Evolutionary conservation across 2,113 vertebrate genomes (phyloP).

Genomic region (Emydocephalus ijimae): DNA sequence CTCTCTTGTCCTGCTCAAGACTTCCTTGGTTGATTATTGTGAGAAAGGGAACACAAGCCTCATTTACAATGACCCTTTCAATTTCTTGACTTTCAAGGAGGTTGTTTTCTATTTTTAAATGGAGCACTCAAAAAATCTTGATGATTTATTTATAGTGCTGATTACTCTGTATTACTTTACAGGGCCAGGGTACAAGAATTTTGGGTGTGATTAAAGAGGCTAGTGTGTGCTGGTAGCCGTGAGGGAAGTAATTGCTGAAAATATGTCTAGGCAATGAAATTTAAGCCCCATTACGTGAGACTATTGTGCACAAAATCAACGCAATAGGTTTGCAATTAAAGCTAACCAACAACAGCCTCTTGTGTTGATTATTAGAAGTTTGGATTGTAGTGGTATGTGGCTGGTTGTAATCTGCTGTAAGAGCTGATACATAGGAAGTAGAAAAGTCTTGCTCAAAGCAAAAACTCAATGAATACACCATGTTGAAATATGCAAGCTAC

Average conservation of each 20-base stretch:
- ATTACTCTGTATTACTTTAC: slow-evolving; percentile 18
- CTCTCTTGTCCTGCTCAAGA: neutral
- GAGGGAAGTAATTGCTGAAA: slow-evolving; percentile 7
- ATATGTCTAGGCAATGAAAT: slow-evolving; percentile 12
- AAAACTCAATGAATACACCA: neutral
- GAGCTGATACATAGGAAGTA: neutral
- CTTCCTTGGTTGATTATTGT: neutral
- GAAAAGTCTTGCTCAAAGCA: neutral
- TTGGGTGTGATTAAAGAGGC: neutral
- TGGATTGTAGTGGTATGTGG: neutral
- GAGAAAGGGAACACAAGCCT: neutral
- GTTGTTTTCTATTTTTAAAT: slow-evolving; percentile 8
- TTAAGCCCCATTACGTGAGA: neutral
- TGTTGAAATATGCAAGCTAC: neutral
- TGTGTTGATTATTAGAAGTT: neutral
- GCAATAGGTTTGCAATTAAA: neutral
- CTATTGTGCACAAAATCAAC: neutral
- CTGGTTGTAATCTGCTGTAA: neutral
- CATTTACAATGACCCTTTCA: neutral
- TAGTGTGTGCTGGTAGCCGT: neutral
- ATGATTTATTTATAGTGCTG: neutral
- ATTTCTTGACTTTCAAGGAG: neutral
- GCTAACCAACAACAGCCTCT: neutral
- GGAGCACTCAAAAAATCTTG: neutral
- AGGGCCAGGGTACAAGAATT: neutral